These are phyloP conservation scores for Synergus umbraculus DNA, from an alignment of 2,888 invertebrate genomes.

Conservation along the genomic window DNA sequence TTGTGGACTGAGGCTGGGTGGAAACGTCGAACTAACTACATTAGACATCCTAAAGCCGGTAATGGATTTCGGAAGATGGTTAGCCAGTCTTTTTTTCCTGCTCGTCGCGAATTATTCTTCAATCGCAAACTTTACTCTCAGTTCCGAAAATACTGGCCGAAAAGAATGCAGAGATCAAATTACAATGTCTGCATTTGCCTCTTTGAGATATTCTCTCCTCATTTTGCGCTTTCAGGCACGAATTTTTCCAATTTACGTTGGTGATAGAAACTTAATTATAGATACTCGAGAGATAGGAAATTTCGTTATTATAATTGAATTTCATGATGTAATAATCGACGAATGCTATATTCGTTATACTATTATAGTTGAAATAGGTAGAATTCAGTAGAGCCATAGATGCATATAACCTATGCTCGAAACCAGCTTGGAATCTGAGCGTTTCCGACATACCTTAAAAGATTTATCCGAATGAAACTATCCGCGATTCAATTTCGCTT, in stretches of 20 bases:
- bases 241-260: too few relatives aligned
- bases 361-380: constrained; percentile 13
- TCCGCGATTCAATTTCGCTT: constrained; percentile 12
- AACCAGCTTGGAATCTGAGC: constrained; percentile 17
- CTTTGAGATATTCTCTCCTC: constrained; percentile 4
- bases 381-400: constrained; percentile 5
- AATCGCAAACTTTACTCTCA: neutral
- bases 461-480: constrained; percentile 33
- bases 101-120: constrained; percentile 40
- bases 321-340: neutral
- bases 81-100: constrained; percentile 50
- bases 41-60: constrained; percentile 64
- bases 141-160: neutral
- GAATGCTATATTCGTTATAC: neutral
- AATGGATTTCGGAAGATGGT: constrained; percentile 66
- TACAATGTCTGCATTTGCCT: neutral
- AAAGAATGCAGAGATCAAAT: constrained; percentile 1
- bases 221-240: neutral
- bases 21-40: constrained; percentile 69
- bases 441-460: neutral
- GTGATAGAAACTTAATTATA: neutral
- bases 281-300: neutral
- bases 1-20: constrained; percentile 48
- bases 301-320: neutral
- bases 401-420: constrained; percentile 6